These are phyloP conservation scores for Marmota flaviventris DNA, from an alignment of 2,113 vertebrate species.

Conservation along the genomic window DNA sequence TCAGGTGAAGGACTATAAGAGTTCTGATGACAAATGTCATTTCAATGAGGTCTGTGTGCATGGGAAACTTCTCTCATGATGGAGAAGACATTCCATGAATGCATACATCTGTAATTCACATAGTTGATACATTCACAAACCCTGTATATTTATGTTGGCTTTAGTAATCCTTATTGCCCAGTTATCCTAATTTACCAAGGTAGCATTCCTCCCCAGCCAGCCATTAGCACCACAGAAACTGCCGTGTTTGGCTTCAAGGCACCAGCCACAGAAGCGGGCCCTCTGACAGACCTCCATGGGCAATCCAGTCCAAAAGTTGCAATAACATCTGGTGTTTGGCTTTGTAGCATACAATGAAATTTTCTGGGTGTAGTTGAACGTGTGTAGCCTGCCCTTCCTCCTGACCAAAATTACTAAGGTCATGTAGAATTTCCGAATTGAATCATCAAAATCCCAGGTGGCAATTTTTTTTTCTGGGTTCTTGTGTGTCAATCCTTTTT, in stretches of 20 bases:
- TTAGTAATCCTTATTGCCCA: slow-evolving; percentile 67
- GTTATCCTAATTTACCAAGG: slow-evolving; percentile 66
- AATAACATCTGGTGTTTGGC: slow-evolving; percentile 74
- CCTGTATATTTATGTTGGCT: slow-evolving; percentile 54
- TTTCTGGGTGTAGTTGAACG: slow-evolving; percentile 69
- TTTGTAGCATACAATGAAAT: slow-evolving; percentile 66
- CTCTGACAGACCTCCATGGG: slow-evolving; percentile 46
- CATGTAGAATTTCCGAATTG: slow-evolving; percentile 62
- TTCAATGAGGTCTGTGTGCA: slow-evolving; percentile 12
- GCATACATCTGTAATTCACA: slow-evolving; percentile 40
- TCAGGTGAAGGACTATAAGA: background rate
- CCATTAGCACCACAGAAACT: slow-evolving; percentile 64
- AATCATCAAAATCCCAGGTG: slow-evolving; percentile 69
- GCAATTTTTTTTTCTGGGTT: slow-evolving; percentile 63
- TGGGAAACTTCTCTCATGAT: slow-evolving; percentile 56
- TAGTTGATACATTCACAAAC: slow-evolving; percentile 39
- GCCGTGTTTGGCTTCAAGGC: slow-evolving; percentile 32
- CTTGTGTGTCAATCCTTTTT: slow-evolving; percentile 60
- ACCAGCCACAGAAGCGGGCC: slow-evolving; percentile 37
- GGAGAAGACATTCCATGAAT: slow-evolving; percentile 55
- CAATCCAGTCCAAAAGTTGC: slow-evolving; percentile 66
- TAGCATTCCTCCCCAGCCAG: slow-evolving; percentile 37
- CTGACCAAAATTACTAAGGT: slow-evolving; percentile 58
- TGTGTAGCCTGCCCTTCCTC: background rate
- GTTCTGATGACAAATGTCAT: slow-evolving; percentile 17